Conservation (phyloP, 2,888 invertebrate genomes). For the Rhagonycha fulva region DNA sequence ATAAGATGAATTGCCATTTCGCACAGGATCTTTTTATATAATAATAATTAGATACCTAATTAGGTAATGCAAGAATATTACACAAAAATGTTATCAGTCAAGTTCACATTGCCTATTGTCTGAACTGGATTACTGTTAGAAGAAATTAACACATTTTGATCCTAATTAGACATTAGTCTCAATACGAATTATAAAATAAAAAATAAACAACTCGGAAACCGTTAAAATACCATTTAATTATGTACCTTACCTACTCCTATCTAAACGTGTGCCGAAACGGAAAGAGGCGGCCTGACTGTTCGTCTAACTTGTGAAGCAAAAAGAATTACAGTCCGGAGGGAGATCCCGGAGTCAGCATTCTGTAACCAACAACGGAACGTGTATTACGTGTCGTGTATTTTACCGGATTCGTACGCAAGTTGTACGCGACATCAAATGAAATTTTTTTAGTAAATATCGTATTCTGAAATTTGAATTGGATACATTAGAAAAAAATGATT, state of each 20-base stretch:
- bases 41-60: background rate
- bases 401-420: slow-evolving; percentile 1
- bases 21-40: background rate
- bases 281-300: slow-evolving; percentile 5
- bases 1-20: background rate
- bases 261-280: slow-evolving; percentile 2
- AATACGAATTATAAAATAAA: slow-evolving; percentile 3
- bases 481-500: background rate
- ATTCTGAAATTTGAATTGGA: background rate
- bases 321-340: slow-evolving; percentile 22
- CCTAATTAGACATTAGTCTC: background rate
- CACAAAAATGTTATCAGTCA: background rate
- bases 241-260: background rate
- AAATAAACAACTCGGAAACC: slow-evolving; percentile 1
- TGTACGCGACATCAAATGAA: background rate
- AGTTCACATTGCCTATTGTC: background rate
- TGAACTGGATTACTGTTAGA: background rate
- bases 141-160: background rate
- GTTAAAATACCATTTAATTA: slow-evolving; percentile 4
- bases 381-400: slow-evolving; percentile 24
- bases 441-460: background rate
- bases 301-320: slow-evolving; percentile 15
- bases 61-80: background rate
- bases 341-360: slow-evolving; percentile 25
- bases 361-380: slow-evolving; percentile 22